These are phyloP conservation scores for Pithys albifrons DNA, from an alignment of 2,113 vertebrate species.

Conservation along the genomic window DNA sequence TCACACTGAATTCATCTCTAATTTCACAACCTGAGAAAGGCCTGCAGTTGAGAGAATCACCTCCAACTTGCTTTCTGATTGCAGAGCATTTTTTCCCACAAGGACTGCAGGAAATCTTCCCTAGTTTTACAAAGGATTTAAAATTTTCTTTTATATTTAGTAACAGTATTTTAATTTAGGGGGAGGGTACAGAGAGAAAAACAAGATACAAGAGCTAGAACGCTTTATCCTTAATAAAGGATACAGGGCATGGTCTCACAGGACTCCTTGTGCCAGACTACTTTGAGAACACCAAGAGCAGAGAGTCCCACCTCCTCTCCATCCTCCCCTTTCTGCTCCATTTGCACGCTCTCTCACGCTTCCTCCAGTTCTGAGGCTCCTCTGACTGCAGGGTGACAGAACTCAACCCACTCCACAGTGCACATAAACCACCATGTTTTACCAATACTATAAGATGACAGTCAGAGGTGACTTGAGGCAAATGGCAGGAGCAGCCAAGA, in stretches of 20 bases:
- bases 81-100: background rate
- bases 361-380: background rate
- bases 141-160: background rate
- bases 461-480: background rate
- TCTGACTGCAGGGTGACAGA: background rate
- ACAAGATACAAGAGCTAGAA: background rate
- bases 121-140: background rate
- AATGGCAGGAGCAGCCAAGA: background rate
- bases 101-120: background rate
- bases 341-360: background rate
- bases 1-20: background rate
- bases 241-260: accelerated
- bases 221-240: background rate
- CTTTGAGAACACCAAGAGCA: background rate
- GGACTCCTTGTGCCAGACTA: background rate
- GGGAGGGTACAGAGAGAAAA: background rate
- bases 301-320: background rate
- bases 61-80: background rate
- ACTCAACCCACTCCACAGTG: accelerated
- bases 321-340: background rate
- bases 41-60: background rate
- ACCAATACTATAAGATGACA: background rate
- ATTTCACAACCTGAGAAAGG: background rate
- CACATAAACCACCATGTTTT: accelerated
- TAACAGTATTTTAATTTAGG: background rate